A percentile compares a stretch with the other conserved stretches of the same genome.
Evolutionary conservation across 1,140 invertebrate genomes (phyloP).

Genomic region (Halictus rubicundus): DNA sequence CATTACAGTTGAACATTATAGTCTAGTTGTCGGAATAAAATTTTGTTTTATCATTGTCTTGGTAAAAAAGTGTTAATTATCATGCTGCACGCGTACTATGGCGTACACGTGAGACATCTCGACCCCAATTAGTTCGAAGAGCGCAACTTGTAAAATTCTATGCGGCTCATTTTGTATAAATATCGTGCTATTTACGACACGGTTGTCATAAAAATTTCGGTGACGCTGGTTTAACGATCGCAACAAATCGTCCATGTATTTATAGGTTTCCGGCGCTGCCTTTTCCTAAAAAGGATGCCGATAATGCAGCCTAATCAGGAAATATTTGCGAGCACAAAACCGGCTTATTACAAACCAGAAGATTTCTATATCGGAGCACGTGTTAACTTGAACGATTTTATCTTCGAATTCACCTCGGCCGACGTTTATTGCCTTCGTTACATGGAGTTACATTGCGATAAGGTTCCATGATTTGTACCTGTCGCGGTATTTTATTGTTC

Average conservation of each 20-base stretch:
- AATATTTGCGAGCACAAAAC: conserved; percentile 84
- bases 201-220: no score
- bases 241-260: neutral
- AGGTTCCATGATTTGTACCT: conserved; percentile 80
- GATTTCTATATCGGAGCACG: conserved; percentile 91
- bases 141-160: neutral
- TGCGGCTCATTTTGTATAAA: neutral
- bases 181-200: neutral
- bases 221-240: neutral
- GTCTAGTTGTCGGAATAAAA: no score
- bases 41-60: no score
- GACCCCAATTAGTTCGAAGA: no score
- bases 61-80: no score
- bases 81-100: no score
- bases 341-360: conserved; percentile 86
- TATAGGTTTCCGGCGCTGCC: conserved; percentile 83
- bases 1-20: neutral
- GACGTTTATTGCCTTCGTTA: conserved; percentile 93
- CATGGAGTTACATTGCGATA: conserved; percentile 89
- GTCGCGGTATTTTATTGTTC: neutral
- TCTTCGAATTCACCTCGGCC: conserved; percentile 88
- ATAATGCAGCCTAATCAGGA: conserved; percentile 89
- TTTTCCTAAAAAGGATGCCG: conserved; percentile 84
- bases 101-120: no score
- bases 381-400: conserved; percentile 88